phyloP scores from a whole-genome alignment of 2,888 invertebrate species.

The Hydroisotoma schaefferi region DNA sequence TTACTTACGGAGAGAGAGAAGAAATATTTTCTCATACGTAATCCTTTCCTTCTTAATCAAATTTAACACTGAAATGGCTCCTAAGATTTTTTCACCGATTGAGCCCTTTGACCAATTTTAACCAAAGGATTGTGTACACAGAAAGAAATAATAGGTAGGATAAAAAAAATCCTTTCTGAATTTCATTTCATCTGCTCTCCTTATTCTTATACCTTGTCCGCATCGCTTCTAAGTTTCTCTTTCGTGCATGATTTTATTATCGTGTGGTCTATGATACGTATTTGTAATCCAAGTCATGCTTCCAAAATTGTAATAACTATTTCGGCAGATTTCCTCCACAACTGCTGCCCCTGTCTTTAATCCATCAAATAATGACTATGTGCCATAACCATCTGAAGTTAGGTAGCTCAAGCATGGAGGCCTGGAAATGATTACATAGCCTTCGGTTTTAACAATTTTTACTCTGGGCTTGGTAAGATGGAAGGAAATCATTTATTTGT shows the following conservation, averaged over 20 bases:
- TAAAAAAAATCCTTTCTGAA: slow-evolving; percentile 1
- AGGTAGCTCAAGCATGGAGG: too few species aligned
- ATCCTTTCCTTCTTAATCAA: slow-evolving; percentile 30
- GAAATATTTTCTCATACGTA: neutral
- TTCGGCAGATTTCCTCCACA: neutral
- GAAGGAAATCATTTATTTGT: neutral
- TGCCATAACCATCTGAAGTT: too few species aligned
- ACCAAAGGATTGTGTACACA: neutral
- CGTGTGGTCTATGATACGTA: neutral
- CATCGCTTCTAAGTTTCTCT: too few species aligned
- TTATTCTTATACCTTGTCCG: too few species aligned
- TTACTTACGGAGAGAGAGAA: slow-evolving; percentile 25
- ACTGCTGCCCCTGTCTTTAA: slow-evolving; percentile 2
- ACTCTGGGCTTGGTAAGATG: neutral
- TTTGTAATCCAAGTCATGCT: slow-evolving; percentile 1
- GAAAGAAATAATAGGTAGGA: neutral
- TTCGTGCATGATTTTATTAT: too few species aligned
- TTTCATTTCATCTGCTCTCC: slow-evolving; percentile 4
- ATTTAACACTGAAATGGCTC: slow-evolving; percentile 31
- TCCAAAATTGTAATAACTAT: neutral
- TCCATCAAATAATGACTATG: slow-evolving; percentile 1
- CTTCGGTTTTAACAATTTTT: neutral
- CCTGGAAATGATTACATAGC: too few species aligned
- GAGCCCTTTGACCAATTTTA: slow-evolving; percentile 24
- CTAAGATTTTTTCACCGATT: neutral